phyloP scores from a whole-genome alignment of 2,797 vertebrate species.

The Danio kyathit region DNA sequence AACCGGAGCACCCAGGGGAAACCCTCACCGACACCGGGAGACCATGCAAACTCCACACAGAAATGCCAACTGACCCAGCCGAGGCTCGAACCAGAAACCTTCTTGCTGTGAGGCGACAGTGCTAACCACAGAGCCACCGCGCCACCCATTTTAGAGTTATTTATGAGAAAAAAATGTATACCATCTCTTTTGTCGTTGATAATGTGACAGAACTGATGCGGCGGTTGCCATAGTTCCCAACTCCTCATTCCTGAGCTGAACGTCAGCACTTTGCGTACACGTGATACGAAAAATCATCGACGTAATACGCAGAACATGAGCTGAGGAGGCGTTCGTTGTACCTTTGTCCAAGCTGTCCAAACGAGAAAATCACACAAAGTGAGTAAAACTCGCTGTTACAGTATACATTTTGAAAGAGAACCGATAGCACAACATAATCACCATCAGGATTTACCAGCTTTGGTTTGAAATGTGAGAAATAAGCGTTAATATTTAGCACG shows the following conservation, averaged over 20 bases:
- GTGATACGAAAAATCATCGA: slow-evolving; percentile 63
- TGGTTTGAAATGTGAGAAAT: not conserved
- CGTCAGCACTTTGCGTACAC: slow-evolving; percentile 55
- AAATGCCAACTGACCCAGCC: too few relatives aligned
- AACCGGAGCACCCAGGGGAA: too few relatives aligned
- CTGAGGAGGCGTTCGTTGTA: slow-evolving; percentile 62
- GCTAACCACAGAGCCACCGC: too few relatives aligned
- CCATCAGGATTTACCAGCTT: not conserved
- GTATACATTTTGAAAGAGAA: slow-evolving; percentile 14
- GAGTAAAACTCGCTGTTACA: slow-evolving; percentile 66
- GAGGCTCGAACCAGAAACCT: too few relatives aligned
- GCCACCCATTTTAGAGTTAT: too few relatives aligned
- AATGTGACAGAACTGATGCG: not conserved
- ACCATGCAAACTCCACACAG: too few relatives aligned
- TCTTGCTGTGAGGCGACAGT: too few relatives aligned
- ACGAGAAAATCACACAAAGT: slow-evolving; percentile 70
- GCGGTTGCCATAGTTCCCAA: slow-evolving; percentile 72
- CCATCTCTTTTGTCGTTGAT: not conserved
- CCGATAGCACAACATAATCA: not conserved
- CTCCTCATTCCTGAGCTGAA: slow-evolving; percentile 50
- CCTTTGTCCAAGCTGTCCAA: slow-evolving; percentile 64
- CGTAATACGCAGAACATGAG: slow-evolving; percentile 60
- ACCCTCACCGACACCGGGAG: too few relatives aligned
- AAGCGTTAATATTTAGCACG: not conserved
- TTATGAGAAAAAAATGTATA: too few relatives aligned